phyloP scores from a whole-genome alignment of 2,113 vertebrate species.

The Sinocyclocheilus maitianheensis region DNA sequence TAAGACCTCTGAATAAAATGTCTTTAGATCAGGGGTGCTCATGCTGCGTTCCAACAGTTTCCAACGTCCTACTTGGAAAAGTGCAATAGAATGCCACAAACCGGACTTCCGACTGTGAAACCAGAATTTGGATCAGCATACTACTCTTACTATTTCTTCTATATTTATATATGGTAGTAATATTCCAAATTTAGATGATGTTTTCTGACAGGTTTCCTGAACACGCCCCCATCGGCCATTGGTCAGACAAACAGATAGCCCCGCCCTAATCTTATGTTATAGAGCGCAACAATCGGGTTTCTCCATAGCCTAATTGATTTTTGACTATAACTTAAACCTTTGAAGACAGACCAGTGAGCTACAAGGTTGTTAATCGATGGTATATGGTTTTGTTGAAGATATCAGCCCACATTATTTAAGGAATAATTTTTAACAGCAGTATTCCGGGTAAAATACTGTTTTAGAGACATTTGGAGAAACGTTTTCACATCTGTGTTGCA shows the following conservation, averaged over 20 bases:
- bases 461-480: neutral
- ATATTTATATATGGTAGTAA: too few relatives aligned
- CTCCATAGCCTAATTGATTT: neutral
- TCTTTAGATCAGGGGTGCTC: neutral
- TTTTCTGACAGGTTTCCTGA: neutral
- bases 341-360: too few relatives aligned
- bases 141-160: neutral
- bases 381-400: too few relatives aligned
- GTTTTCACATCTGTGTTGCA: neutral
- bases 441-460: too few relatives aligned
- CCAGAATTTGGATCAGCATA: neutral
- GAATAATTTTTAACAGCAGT: too few relatives aligned
- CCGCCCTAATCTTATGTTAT: neutral
- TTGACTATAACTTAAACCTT: too few relatives aligned
- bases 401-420: too few relatives aligned
- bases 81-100: neutral
- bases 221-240: neutral
- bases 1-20: constrained; percentile 23
- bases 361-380: too few relatives aligned
- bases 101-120: neutral
- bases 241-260: too few relatives aligned
- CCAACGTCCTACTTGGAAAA: neutral
- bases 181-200: too few relatives aligned
- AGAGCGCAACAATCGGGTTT: neutral
- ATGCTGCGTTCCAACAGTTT: neutral